These are phyloP conservation scores for Okamejei kenojei DNA, from an alignment of 2,797 vertebrate genomes.

Conservation along the genomic window DNA sequence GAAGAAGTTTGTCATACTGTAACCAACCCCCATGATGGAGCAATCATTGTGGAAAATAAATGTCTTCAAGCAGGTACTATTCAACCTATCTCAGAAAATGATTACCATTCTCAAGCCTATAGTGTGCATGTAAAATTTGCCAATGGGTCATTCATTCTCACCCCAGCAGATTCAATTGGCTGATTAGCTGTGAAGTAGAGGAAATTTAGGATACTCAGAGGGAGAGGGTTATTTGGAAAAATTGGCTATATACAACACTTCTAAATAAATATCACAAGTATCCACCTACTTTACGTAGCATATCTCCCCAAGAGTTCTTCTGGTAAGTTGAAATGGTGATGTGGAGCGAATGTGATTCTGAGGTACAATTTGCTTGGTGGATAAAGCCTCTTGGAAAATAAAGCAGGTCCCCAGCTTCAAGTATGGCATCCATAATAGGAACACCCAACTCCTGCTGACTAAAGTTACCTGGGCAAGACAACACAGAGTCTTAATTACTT, in stretches of 20 bases:
- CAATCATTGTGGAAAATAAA: background rate
- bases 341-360: constrained; percentile 79
- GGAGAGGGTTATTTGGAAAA: background rate
- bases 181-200: background rate
- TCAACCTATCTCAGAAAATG: background rate
- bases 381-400: constrained; percentile 93
- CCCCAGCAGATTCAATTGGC: background rate
- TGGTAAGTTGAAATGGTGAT: constrained; percentile 89
- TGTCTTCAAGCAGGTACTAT: background rate
- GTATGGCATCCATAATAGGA: constrained; percentile 74
- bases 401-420: constrained; percentile 87
- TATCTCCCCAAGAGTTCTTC: constrained; percentile 86
- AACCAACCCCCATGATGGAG: background rate
- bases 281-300: constrained; percentile 67
- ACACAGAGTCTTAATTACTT: background rate
- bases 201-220: background rate
- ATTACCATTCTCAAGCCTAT: background rate
- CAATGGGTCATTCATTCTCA: background rate
- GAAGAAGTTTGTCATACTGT: background rate
- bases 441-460: constrained; percentile 69
- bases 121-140: background rate
- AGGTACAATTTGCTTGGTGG: constrained; percentile 82
- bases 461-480: constrained; percentile 64
- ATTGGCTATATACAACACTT: background rate
- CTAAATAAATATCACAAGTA: background rate